Percentiles rank a stretch among this genome's conserved stretches.
These are phyloP conservation scores for Nomada lathburiana DNA, from an alignment of 2,888 invertebrate genomes.

Conservation along the genomic window DNA sequence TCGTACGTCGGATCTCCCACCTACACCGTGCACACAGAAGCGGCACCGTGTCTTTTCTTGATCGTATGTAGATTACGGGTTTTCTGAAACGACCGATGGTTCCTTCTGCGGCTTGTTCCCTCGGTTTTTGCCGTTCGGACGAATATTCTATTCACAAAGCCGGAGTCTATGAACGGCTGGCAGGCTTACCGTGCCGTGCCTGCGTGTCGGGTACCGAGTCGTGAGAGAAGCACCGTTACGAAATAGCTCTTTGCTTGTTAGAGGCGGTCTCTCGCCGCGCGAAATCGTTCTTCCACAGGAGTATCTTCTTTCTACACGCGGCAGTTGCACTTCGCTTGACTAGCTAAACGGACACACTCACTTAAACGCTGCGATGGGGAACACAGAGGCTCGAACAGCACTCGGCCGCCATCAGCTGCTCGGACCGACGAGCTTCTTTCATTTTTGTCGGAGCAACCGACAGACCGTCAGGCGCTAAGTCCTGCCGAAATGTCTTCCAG, in stretches of 20 bases:
- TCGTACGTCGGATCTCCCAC: slow-evolving; percentile 64
- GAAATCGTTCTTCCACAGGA: slow-evolving; percentile 58
- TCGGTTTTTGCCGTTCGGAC: not conserved
- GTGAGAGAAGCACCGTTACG: slow-evolving; percentile 77
- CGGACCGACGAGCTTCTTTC: slow-evolving; percentile 78
- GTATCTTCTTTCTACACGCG: slow-evolving; percentile 58
- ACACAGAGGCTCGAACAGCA: slow-evolving; percentile 76
- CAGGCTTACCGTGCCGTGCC: slow-evolving; percentile 61
- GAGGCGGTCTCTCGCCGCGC: slow-evolving; percentile 48
- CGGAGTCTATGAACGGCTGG: slow-evolving; percentile 45
- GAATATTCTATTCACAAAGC: slow-evolving; percentile 35
- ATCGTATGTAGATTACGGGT: slow-evolving; percentile 51
- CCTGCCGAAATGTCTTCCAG: slow-evolving; percentile 71
- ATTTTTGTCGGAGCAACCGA: slow-evolving; percentile 75
- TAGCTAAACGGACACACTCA: slow-evolving; percentile 59
- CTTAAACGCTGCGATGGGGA: slow-evolving; percentile 65
- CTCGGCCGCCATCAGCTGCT: slow-evolving; percentile 83
- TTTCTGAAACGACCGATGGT: slow-evolving; percentile 40
- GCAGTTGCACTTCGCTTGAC: slow-evolving; percentile 48
- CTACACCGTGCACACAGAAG: slow-evolving; percentile 60
- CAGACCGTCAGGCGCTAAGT: slow-evolving; percentile 74
- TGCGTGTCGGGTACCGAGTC: slow-evolving; percentile 63
- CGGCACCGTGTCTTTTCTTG: slow-evolving; percentile 40
- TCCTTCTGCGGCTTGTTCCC: slow-evolving; percentile 19
- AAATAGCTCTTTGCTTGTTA: slow-evolving; percentile 58